Base-by-base conservation (phyloP, 2,888 invertebrate species). In the Pogonocherus hispidulus region DNA sequence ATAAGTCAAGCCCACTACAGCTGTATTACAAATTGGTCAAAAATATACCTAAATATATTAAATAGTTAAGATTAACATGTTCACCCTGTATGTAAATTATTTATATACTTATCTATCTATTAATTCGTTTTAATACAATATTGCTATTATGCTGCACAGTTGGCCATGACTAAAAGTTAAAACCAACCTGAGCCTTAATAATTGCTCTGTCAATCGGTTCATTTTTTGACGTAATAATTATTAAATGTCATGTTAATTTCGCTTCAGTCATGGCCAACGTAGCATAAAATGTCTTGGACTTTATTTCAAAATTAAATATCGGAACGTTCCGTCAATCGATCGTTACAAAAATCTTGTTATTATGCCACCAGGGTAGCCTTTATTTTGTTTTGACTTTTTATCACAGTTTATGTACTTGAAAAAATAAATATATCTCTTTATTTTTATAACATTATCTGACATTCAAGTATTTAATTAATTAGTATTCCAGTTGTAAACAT, bases 171-270 rank as follows among this genome's bases (percentile, higher is more conserved):
- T 22, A 57, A 44, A 44, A 44, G 19, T 49, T 18, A 8, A 52
- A 57, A 20, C 56, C 20, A 44, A 44, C 20, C 41, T 27, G 23
- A 44, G 44, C 46, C 16, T 44, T 44, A 23, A 23, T 27, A 57
- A 57, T 44, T 57, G 46, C 22, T 44, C 44, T 27, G 57, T 57
- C 46, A 57, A 44, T 27, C 23, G 23, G 44, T 44, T 27, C 14
- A 46, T 47, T 59, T 59, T 59, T 59, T 47, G 47, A 59, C 47
- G 46, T 46, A 32, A 59, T 47, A 47, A 47, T 57, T 59, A 44
- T 59, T 59, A 49, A 59, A 59, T 59, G 47, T 59, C 59, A 47
- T 47, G 11, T 62, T 18, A 23, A 37, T 62, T 35, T 59, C 22
- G 32, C 19, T 59, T 44, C 11, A 59, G 47, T 59, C 47, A 32